Conservation (phyloP, 2,888 invertebrate species). For the Ypsolopha sequella region DNA sequence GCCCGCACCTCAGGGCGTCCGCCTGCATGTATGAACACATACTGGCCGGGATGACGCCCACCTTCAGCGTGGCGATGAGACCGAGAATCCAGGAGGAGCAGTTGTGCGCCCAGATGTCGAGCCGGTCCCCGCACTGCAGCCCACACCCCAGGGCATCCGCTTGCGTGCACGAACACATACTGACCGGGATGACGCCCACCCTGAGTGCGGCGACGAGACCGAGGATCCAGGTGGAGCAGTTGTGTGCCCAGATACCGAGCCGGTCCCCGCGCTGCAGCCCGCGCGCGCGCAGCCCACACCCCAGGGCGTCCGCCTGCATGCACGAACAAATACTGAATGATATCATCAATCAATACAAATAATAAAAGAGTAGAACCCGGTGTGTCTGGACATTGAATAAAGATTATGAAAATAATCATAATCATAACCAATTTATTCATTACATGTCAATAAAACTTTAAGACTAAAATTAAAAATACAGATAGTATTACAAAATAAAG, state of each 20-base stretch:
- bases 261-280: constrained; percentile 81
- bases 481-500: too few relatives aligned
- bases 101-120: constrained; percentile 90
- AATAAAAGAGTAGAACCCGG: too few relatives aligned
- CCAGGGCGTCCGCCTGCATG: constrained; percentile 76
- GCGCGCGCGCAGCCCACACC: too few relatives aligned
- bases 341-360: too few relatives aligned
- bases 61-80: constrained; percentile 78
- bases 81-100: constrained; percentile 80
- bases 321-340: neutral
- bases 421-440: too few relatives aligned
- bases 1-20: constrained; percentile 80
- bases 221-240: constrained; percentile 81
- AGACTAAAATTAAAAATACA: too few relatives aligned
- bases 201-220: constrained; percentile 79
- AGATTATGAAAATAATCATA: too few relatives aligned
- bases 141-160: constrained; percentile 82
- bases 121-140: constrained; percentile 78
- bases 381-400: too few relatives aligned
- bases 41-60: constrained; percentile 62
- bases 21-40: constrained; percentile 50
- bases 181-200: constrained; percentile 67
- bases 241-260: constrained; percentile 87
- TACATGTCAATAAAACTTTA: too few relatives aligned
- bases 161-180: constrained; percentile 33